Conservation (phyloP, 2,888 invertebrate genomes). For the Girardia tigrina region DNA sequence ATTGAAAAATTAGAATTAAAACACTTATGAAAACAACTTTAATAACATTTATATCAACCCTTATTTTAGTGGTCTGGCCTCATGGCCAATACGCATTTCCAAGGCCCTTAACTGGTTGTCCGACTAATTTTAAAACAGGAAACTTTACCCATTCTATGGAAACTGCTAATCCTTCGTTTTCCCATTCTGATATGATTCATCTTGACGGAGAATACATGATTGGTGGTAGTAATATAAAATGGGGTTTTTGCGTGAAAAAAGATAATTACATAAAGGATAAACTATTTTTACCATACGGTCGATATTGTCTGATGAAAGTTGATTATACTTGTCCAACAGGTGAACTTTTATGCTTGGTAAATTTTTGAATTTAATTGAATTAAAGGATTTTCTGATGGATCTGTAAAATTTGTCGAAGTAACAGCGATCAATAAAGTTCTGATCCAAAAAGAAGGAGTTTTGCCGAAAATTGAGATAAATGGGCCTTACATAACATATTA, state of each 20-base stretch:
- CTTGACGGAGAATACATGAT: background rate
- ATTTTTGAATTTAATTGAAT: too few species aligned
- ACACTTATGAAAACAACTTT: too few species aligned
- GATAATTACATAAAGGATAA: background rate
- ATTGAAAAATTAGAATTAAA: too few species aligned
- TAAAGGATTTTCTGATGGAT: background rate
- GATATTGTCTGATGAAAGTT: slow-evolving; percentile 3
- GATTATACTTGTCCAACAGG: background rate
- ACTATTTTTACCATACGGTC: background rate
- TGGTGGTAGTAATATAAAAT: background rate
- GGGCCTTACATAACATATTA: background rate
- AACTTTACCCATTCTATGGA: background rate
- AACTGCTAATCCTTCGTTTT: background rate
- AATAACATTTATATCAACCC: too few species aligned
- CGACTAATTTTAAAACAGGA: background rate
- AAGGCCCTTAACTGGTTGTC: background rate
- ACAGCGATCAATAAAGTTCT: background rate
- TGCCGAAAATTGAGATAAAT: background rate
- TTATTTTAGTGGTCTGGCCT: background rate
- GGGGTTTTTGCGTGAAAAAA: background rate
- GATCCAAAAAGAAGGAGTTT: background rate
- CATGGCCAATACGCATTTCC: background rate
- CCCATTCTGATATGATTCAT: background rate
- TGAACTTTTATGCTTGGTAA: too few species aligned
- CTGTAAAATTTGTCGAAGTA: background rate